These are phyloP conservation scores for Physeter macrocephalus DNA, from an alignment of 2,113 vertebrate species.

Conservation along the genomic window DNA sequence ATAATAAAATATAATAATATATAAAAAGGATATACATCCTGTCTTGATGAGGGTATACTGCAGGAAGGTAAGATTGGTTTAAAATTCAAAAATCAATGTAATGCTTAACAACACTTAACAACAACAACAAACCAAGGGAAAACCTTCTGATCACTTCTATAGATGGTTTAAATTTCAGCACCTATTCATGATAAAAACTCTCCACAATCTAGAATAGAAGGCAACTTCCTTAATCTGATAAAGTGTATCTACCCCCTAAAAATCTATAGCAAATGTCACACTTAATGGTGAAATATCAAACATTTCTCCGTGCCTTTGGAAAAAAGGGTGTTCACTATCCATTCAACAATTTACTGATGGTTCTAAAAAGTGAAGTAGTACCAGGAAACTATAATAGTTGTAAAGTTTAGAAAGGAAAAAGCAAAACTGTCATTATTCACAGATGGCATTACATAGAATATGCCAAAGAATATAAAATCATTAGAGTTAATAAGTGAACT, in stretches of 20 bases:
- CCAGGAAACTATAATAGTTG: neutral
- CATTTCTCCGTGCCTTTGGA: neutral
- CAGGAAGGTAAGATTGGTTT: neutral
- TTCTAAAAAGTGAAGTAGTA: neutral
- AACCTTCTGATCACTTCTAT: neutral
- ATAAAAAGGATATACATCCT: neutral
- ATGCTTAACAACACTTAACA: neutral
- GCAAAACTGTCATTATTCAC: neutral
- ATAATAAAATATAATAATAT: neutral
- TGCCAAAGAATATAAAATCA: neutral
- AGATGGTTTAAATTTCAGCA: neutral
- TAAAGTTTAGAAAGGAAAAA: neutral
- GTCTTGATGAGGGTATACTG: neutral
- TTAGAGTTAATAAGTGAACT: neutral
- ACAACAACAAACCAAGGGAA: neutral
- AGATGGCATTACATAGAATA: neutral
- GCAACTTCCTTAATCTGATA: neutral
- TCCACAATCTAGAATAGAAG: neutral
- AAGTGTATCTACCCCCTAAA: neutral
- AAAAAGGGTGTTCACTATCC: neutral
- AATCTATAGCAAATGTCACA: neutral
- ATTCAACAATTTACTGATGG: neutral
- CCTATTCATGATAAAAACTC: neutral
- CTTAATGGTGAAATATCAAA: neutral
- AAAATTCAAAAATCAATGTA: neutral